phyloP scores from a whole-genome alignment of 2,888 invertebrate species.

The Cybosia mesomella region DNA sequence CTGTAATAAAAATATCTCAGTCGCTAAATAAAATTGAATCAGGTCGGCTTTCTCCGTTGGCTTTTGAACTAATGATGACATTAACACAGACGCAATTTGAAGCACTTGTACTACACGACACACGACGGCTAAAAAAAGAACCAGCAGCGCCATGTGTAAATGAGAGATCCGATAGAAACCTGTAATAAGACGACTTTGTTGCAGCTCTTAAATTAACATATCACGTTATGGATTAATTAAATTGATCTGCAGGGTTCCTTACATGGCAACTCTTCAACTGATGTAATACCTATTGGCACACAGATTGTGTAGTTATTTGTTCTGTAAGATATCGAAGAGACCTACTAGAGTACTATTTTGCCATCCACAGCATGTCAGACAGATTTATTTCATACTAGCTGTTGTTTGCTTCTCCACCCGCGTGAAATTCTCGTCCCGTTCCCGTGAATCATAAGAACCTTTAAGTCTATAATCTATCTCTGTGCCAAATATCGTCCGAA shows the following conservation, averaged over 20 bases:
- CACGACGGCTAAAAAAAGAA: conserved; percentile 15
- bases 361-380: neutral
- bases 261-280: neutral
- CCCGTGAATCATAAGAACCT: neutral
- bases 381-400: neutral
- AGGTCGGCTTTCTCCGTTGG: conserved; percentile 65
- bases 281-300: neutral
- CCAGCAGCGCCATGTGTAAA: conserved; percentile 6
- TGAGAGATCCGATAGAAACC: conserved; percentile 13
- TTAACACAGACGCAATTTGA: conserved; percentile 50
- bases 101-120: conserved; percentile 36
- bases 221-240: conserved; percentile 41
- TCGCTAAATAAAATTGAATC: conserved; percentile 59
- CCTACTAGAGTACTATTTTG: neutral
- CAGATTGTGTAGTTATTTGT: neutral
- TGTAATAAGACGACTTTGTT: conserved; percentile 27
- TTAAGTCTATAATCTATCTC: too few relatives aligned
- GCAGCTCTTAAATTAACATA: conserved; percentile 43
- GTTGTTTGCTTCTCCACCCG: neutral
- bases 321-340: neutral
- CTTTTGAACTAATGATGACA: conserved; percentile 64
- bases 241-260: conserved; percentile 28
- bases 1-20: conserved; percentile 38
- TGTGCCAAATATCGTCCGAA: neutral
- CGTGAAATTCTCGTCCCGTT: neutral